Evolutionary conservation across 1,140 invertebrate genomes (phyloP), one percentile per base, ranked within the genome.

Genomic region (Limonius californicus): DNA sequence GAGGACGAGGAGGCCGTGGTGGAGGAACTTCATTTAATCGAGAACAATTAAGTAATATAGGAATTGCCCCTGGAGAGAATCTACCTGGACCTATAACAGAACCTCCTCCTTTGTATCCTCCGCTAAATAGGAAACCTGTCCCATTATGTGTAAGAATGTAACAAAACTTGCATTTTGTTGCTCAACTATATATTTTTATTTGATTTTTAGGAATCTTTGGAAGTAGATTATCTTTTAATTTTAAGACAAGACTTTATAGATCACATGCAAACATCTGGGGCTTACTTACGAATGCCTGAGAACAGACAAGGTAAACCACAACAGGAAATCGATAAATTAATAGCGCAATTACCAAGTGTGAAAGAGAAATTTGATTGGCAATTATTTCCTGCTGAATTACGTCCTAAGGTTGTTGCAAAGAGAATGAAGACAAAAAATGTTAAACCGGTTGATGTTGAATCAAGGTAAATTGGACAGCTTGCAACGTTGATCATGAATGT

Each of bases 71-170:
- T 58, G 57, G 67, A 63, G 88, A 91, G 67, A 68, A 79, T 18
- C 66, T 85, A 14, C 81, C 85, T 16, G 79, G 81, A 1, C 80
- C 84, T 32, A 80, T 84, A 14, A 76, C 84, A 1, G 81, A 86
- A 66, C 88, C 88, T 18, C 87, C 88, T 7, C 82, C 84, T 35
- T 76, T 85, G 21, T 92, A 85, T 79, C 88, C 88, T 7, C 68
- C 77, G 0, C 64, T 87, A 15, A 79, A 84, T 11, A 82, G 81
- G 62, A 85, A 85, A 68, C 84, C 88, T 12, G 77, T 84, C 4
- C 68, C 72, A 21, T 63, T 77, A 63, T 65, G 56, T 15, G 73
- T 76, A 69, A 69, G n/a, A 27, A 27, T 4, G 23, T 4, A 27
- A 27, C 9, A 27, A 4, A 27, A 27, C 9, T 27, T 27, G 23